Base-by-base conservation (phyloP, 1,140 invertebrate genomes). In the Aphelenchoides besseyi region DNA sequence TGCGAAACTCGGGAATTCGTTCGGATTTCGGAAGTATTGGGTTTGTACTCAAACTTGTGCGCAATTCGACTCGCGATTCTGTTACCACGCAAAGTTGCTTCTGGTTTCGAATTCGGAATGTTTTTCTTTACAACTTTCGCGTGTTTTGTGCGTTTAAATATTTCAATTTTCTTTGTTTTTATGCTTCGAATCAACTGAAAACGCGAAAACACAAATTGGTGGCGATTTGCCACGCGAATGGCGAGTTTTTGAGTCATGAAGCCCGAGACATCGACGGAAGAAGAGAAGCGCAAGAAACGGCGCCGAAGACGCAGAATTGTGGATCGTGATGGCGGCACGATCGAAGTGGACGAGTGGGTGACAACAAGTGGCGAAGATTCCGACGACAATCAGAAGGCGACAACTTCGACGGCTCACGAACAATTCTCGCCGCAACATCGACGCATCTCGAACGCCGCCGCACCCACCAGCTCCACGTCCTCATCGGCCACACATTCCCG, bases 211-310 rank as follows among this genome's bases (percentile, higher is more conserved):
- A n/a, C n/a, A n/a, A n/a, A n/a, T n/a, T n/a, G n/a, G n/a, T 23
- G 41, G 41, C 41, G 41, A 23, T 16, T 48, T 12, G 41, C 41
- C 41, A 23, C 41, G 41, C 23, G 41, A 48, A 48, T 12, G 41
- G 23, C 41, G 41, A 48, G 41, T 12, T 23, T 12, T 12, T 23
- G 41, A 48, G 23, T 23, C 12, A 48, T 48, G 41, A 12, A 23
- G 41, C 12, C 41, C 12, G 41, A 48, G 12, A 23, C 41, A 12
- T 48, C 41, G 41, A 48, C 41, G 41, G 41, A 48, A 23, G 41
- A 48, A 23, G 41, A 48, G 41, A 48, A 68, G 66, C 55, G 62
- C 30, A 68, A 8, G 66, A 68, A 66, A 23, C 5, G n/a, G 66
- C 33, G 55, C 3, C 8, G 3, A 37, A 54, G 54, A 28, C 33